Evolutionary conservation across 2,113 vertebrate genomes (phyloP).

Genomic region (Phasianus colchicus): DNA sequence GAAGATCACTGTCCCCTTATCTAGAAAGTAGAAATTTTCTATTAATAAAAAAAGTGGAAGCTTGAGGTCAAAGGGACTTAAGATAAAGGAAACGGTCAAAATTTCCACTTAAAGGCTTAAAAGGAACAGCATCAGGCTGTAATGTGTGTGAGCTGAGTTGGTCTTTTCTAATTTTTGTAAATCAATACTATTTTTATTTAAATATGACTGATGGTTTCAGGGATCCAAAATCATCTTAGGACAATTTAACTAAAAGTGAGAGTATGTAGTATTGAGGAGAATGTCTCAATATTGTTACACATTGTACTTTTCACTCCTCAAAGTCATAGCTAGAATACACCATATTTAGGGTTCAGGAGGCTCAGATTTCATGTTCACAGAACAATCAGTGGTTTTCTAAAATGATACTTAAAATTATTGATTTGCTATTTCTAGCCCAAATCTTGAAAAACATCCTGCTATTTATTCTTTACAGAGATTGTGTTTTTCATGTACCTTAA

Average conservation of each 20-base stretch:
- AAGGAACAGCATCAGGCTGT: neutral
- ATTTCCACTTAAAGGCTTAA: neutral
- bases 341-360: neutral
- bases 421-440: neutral
- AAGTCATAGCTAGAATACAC: neutral
- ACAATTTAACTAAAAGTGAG: neutral
- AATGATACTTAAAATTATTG: neutral
- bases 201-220: neutral
- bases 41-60: neutral
- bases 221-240: neutral
- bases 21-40: neutral
- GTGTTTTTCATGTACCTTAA: neutral
- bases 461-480: neutral
- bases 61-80: neutral
- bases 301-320: neutral
- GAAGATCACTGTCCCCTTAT: neutral
- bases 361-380: neutral
- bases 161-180: neutral
- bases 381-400: neutral
- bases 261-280: neutral
- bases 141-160: neutral
- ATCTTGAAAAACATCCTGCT: neutral
- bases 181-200: neutral
- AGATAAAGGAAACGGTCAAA: neutral
- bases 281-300: neutral